phyloP scores from a whole-genome alignment of 1,140 invertebrate genomes.

The Caenorhabditis remanei region DNA sequence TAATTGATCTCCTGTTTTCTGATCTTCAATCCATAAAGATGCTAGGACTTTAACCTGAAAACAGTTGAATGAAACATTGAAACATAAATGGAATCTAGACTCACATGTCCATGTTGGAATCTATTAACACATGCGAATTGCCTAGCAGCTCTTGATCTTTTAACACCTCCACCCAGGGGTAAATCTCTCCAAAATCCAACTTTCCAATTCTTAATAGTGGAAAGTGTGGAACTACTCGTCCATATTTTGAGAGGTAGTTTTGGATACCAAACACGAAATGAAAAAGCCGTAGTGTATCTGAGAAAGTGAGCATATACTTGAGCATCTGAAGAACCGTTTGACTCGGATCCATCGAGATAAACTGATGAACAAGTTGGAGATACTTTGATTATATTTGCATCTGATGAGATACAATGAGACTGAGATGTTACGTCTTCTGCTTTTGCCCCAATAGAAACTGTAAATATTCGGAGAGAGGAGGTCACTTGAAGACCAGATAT shows the following conservation, averaged over 20 bases:
- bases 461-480: slow-evolving; percentile 93
- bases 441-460: slow-evolving; percentile 90
- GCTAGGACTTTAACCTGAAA: slow-evolving; percentile 62
- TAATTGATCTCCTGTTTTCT: slow-evolving; percentile 63
- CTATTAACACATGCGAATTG: slow-evolving; percentile 64
- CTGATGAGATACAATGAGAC: slow-evolving; percentile 92
- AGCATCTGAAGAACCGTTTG: slow-evolving; percentile 92
- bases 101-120: slow-evolving; percentile 65
- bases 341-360: slow-evolving; percentile 95
- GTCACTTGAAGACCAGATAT: slow-evolving; percentile 92
- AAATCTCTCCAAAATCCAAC: slow-evolving; percentile 29
- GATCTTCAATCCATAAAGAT: slow-evolving; percentile 62
- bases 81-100: no score
- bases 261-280: slow-evolving; percentile 96
- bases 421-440: slow-evolving; percentile 93
- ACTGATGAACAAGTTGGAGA: slow-evolving; percentile 93
- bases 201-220: slow-evolving; percentile 40
- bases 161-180: slow-evolving; percentile 88
- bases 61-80: not conserved
- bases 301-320: slow-evolving; percentile 93
- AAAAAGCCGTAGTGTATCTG: slow-evolving; percentile 87
- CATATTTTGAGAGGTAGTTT: slow-evolving; percentile 85
- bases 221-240: slow-evolving; percentile 42
- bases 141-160: slow-evolving; percentile 80
- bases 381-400: slow-evolving; percentile 95